Percentiles rank a stretch among this genome's conserved stretches.
These are phyloP conservation scores for Lycocerus yunnanus DNA, from an alignment of 2,888 invertebrate genomes.

Conservation along the genomic window DNA sequence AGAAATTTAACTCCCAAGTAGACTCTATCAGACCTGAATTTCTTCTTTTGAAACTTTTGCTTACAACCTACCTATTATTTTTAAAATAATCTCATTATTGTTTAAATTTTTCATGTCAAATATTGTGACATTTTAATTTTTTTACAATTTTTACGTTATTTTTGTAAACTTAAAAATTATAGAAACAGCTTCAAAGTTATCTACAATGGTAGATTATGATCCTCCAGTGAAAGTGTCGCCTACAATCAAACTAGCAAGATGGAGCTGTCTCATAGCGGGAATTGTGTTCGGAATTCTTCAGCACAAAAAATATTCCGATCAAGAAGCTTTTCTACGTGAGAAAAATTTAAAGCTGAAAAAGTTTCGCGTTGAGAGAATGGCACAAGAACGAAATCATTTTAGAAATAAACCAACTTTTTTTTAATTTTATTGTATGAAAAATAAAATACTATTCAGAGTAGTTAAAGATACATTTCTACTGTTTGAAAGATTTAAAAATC, in stretches of 20 bases:
- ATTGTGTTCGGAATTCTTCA: background rate
- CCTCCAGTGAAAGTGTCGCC: background rate
- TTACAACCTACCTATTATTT: too few species aligned
- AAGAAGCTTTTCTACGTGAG: background rate
- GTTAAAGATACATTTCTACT: too few species aligned
- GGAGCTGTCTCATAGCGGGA: background rate
- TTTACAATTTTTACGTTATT: background rate
- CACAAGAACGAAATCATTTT: background rate
- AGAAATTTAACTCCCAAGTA: too few species aligned
- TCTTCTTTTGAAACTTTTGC: too few species aligned
- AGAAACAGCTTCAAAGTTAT: background rate
- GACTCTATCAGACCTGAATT: too few species aligned
- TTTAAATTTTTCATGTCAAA: background rate
- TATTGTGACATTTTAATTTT: background rate
- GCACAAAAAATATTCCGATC: background rate
- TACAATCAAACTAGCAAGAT: background rate
- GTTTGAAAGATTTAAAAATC: too few species aligned
- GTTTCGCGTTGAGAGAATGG: background rate
- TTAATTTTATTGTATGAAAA: too few species aligned
- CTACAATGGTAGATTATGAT: background rate
- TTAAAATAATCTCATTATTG: too few species aligned
- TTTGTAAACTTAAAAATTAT: background rate
- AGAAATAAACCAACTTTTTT: too few species aligned
- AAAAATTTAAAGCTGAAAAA: background rate
- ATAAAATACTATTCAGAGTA: too few species aligned